Percentiles rank a stretch among this genome's conserved stretches.
phyloP scores from a whole-genome alignment of 1,140 invertebrate genomes.

The Lepidotrigona ventralis region DNA sequence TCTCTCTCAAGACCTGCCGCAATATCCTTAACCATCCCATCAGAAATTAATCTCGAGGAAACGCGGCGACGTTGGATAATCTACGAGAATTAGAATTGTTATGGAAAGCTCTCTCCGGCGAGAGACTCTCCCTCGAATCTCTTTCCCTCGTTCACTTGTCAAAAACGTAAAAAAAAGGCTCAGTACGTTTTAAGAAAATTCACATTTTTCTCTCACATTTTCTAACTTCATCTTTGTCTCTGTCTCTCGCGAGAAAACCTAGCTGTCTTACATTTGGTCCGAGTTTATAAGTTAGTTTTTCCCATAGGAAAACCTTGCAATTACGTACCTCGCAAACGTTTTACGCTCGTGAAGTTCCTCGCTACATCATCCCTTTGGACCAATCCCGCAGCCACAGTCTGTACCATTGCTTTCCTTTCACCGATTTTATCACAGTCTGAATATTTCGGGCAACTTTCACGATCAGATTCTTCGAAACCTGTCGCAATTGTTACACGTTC shows the following conservation, averaged over 20 bases:
- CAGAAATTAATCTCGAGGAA: slow-evolving; percentile 7
- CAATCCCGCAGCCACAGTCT: not conserved
- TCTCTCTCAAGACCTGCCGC: not conserved
- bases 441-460: slow-evolving; percentile 9
- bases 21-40: not conserved
- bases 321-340: not conserved
- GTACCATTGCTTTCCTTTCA: not conserved
- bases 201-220: not conserved
- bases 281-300: slow-evolving; percentile 8
- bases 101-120: too few relatives aligned
- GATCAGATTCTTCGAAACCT: not conserved
- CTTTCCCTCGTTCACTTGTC: not conserved
- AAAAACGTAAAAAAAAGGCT: too few relatives aligned
- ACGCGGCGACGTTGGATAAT: not conserved
- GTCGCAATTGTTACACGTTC: not conserved
- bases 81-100: not conserved
- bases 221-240: not conserved
- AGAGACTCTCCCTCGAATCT: not conserved
- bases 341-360: not conserved
- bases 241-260: not conserved
- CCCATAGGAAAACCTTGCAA: not conserved
- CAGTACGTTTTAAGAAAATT: not conserved
- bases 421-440: slow-evolving; percentile 17
- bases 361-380: not conserved
- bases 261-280: not conserved